Evolutionary conservation across 2,888 invertebrate species (phyloP).

Genomic region (Tiliacea citrago): DNA sequence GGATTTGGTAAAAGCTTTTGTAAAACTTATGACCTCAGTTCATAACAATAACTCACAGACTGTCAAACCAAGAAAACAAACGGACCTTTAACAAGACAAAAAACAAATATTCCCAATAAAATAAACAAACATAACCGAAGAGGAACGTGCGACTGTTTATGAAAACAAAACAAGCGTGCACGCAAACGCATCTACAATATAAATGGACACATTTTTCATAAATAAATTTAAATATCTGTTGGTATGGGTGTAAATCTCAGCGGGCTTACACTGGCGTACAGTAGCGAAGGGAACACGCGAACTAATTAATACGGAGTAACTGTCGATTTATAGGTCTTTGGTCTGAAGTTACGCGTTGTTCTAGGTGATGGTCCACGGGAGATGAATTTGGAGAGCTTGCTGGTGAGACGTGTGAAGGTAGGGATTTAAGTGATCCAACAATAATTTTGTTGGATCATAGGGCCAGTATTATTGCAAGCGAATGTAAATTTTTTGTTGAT

Average conservation of each 20-base stretch:
- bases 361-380: constrained; percentile 47
- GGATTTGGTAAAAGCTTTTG: neutral
- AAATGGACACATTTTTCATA: constrained; percentile 82
- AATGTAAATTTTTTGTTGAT: neutral
- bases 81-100: constrained; percentile 9
- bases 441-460: neutral
- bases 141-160: constrained; percentile 56
- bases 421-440: neutral
- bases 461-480: neutral
- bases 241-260: constrained; percentile 78
- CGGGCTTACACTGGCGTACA: constrained; percentile 78
- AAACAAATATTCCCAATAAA: constrained; percentile 33
- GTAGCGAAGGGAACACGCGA: constrained; percentile 84
- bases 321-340: constrained; percentile 82
- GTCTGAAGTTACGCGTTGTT: constrained; percentile 68
- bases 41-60: neutral
- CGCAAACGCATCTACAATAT: constrained; percentile 70
- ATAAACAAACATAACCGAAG: constrained; percentile 28
- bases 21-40: neutral
- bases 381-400: constrained; percentile 14
- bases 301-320: constrained; percentile 87
- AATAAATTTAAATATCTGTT: constrained; percentile 81
- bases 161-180: constrained; percentile 67
- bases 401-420: neutral
- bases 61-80: constrained; percentile 23